A percentile compares a stretch with the other conserved stretches of the same genome.
These are phyloP conservation scores for Saguinus oedipus DNA, from an alignment of 2,797 vertebrate species.

Conservation along the genomic window DNA sequence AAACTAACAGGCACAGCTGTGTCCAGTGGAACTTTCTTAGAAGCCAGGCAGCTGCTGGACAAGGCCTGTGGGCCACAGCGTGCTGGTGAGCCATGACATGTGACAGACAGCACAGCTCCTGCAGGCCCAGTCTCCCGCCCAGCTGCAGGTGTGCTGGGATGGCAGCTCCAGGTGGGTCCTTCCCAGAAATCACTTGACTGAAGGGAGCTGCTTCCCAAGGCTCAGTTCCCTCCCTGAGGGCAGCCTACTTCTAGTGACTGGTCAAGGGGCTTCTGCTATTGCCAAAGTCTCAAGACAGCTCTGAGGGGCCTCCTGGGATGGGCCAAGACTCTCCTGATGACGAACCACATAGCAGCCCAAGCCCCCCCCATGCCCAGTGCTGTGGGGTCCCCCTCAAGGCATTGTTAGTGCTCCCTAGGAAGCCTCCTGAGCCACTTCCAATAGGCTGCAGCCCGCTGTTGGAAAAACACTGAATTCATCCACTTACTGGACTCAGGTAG, in stretches of 20 bases:
- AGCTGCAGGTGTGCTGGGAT: accelerated
- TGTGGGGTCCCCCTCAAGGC: not conserved
- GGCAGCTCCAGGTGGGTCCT: accelerated
- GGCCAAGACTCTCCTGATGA: not conserved
- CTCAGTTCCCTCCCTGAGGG: not conserved
- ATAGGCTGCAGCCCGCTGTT: not conserved
- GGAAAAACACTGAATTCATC: not conserved
- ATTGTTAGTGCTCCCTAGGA: not conserved
- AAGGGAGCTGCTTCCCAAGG: not conserved
- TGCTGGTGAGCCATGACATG: not conserved
- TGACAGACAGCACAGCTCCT: accelerated
- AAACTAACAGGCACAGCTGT: not conserved
- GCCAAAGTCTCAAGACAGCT: not conserved
- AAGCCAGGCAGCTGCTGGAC: too few species aligned
- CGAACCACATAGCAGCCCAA: not conserved
- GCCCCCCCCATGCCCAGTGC: not conserved
- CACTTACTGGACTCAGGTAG: not conserved
- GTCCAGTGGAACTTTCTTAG: accelerated
- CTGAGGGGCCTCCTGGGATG: not conserved
- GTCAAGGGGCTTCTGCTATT: not conserved
- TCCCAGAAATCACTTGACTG: not conserved
- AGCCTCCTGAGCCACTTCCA: not conserved
- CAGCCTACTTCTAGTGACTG: too few species aligned
- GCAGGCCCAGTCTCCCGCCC: accelerated
- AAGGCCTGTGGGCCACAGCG: too few species aligned